phyloP scores from a whole-genome alignment of 2,113 vertebrate genomes.

The Stigmatopora nigra region DNA sequence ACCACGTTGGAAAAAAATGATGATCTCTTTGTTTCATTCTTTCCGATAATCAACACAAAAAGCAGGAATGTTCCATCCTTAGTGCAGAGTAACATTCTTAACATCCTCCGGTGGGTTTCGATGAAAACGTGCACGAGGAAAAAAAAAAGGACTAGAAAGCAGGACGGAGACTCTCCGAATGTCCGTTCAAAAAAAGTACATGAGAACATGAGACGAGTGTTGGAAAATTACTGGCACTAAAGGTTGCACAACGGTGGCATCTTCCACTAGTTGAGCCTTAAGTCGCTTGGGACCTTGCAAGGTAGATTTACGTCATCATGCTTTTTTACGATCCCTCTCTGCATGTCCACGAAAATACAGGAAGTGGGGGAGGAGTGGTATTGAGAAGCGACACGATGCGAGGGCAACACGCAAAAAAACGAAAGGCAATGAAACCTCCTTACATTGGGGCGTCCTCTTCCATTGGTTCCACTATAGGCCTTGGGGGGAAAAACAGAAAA shows the following conservation, averaged over 20 bases:
- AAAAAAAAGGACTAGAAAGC: conserved; percentile 21
- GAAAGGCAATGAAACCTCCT: conserved; percentile 57
- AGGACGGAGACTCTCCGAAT: conserved; percentile 15
- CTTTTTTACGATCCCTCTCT: conserved; percentile 8
- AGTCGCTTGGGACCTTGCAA: neutral
- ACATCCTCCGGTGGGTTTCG: conserved; percentile 32
- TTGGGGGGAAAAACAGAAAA: conserved; percentile 35
- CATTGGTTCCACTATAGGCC: conserved; percentile 91
- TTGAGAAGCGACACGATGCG: conserved; percentile 64
- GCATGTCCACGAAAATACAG: conserved; percentile 46
- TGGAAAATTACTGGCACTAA: conserved; percentile 61
- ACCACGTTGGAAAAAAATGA: conserved; percentile 17
- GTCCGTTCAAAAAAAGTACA: conserved; percentile 11
- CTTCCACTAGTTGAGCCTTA: neutral
- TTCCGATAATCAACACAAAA: conserved; percentile 13
- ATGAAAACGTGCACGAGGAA: conserved; percentile 26
- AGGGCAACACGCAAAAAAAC: conserved; percentile 41
- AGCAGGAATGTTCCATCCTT: conserved; percentile 36
- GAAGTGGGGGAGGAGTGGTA: conserved; percentile 49
- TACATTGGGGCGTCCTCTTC: conserved; percentile 92
- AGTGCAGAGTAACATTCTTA: conserved; percentile 45
- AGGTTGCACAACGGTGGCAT: conserved; percentile 12
- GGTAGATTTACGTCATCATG: neutral
- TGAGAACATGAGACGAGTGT: conserved; percentile 36
- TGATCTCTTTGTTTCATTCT: conserved; percentile 8